A percentile compares a stretch with the other conserved stretches of the same genome.
phyloP scores from a whole-genome alignment of 2,888 invertebrate genomes.

The Flexamia atlantica region DNA sequence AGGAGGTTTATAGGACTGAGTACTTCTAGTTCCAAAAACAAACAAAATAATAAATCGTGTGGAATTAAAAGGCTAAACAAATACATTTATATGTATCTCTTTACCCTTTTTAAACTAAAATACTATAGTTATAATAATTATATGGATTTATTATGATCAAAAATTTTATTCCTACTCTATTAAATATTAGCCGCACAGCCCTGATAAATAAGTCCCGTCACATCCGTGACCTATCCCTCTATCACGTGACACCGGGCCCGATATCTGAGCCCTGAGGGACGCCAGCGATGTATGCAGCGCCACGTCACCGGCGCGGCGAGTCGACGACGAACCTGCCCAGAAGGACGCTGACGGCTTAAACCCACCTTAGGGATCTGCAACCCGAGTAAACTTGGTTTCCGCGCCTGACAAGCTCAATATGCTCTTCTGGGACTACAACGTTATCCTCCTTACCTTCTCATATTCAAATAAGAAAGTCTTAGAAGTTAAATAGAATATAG shows the following conservation, averaged over 20 bases:
- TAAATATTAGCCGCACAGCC: too few species aligned
- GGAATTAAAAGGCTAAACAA: too few species aligned
- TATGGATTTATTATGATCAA: too few species aligned
- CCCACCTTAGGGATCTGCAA: background rate
- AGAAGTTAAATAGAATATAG: too few species aligned
- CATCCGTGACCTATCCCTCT: background rate
- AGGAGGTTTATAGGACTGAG: too few species aligned
- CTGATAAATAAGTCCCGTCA: too few species aligned
- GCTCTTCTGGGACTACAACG: background rate
- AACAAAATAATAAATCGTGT: too few species aligned
- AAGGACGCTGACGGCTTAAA: background rate
- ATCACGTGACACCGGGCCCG: background rate
- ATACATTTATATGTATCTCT: too few species aligned
- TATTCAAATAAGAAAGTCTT: conserved; percentile 1
- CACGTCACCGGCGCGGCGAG: background rate
- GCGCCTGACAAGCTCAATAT: conserved; percentile 7
- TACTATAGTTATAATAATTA: too few species aligned
- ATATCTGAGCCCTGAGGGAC: background rate
- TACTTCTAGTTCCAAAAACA: too few species aligned
- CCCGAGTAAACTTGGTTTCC: conserved; percentile 22
- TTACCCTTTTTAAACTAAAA: too few species aligned
- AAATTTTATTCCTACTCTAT: too few species aligned
- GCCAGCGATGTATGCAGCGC: background rate
- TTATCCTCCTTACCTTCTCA: background rate
- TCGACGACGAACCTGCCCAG: background rate